phyloP scores from a whole-genome alignment of 2,888 invertebrate species.

The Sabatieria punctata region DNA sequence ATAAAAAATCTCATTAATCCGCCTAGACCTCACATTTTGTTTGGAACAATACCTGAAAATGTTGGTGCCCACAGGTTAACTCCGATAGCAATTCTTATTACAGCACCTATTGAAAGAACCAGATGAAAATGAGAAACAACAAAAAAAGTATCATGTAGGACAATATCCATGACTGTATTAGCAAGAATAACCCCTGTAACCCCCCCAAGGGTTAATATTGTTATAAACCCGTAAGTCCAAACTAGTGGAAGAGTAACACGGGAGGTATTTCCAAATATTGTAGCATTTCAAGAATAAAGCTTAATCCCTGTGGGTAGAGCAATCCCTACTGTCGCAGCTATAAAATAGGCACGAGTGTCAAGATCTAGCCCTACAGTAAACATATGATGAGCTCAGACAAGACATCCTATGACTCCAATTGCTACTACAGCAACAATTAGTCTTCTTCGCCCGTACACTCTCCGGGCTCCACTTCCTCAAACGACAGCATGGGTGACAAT shows the following conservation, averaged over 20 bases:
- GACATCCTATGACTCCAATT: slow-evolving; percentile 62
- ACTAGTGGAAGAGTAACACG: slow-evolving; percentile 44
- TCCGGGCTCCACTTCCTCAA: slow-evolving; percentile 45
- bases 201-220: slow-evolving; percentile 57
- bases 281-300: slow-evolving; percentile 59
- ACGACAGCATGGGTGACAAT: slow-evolving; percentile 60
- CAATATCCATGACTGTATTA: slow-evolving; percentile 58
- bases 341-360: slow-evolving; percentile 65
- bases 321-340: slow-evolving; percentile 68
- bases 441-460: slow-evolving; percentile 22
- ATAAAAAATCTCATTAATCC: slow-evolving; percentile 55
- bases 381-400: slow-evolving; percentile 69
- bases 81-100: slow-evolving; percentile 58
- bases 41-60: slow-evolving; percentile 47
- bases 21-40: slow-evolving; percentile 45
- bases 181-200: slow-evolving; percentile 42
- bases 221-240: slow-evolving; percentile 57
- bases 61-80: slow-evolving; percentile 54
- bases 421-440: slow-evolving; percentile 62
- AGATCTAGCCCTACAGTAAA: slow-evolving; percentile 67
- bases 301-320: slow-evolving; percentile 67
- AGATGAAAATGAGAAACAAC: slow-evolving; percentile 67
- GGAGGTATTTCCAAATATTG: slow-evolving; percentile 48
- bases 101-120: slow-evolving; percentile 59
- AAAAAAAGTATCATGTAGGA: slow-evolving; percentile 64